Conservation (phyloP, 1,140 invertebrate species). For the Neodiprion pinetum region DNA sequence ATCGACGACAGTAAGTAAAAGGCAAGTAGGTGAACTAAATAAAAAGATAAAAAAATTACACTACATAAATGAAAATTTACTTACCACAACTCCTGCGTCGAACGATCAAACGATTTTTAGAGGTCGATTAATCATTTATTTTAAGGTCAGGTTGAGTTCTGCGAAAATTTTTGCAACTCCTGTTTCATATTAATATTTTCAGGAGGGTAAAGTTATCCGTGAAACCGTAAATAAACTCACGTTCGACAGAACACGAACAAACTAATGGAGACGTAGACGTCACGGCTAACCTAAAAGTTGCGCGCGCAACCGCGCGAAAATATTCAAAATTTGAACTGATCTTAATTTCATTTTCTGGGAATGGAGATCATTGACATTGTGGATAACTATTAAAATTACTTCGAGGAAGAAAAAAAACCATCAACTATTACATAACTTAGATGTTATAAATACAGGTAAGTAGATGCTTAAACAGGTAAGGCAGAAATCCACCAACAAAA, state of each 20-base stretch:
- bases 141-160: not conserved
- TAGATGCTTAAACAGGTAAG: not conserved
- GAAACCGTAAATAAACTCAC: not conserved
- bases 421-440: not conserved
- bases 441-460: not conserved
- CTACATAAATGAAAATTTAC: too few relatives aligned
- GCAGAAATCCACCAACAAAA: too few relatives aligned
- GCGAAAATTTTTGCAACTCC: not conserved
- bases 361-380: constrained; percentile 8
- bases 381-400: not conserved
- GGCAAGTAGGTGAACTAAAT: too few relatives aligned
- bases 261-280: constrained; percentile 33
- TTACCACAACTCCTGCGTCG: too few relatives aligned
- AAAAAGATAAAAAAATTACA: too few relatives aligned
- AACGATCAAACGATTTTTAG: too few relatives aligned
- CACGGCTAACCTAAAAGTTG: constrained; percentile 41
- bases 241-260: constrained; percentile 29
- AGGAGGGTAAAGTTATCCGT: constrained; percentile 24
- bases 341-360: not conserved
- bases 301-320: constrained; percentile 34
- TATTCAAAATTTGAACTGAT: not conserved
- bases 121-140: too few relatives aligned
- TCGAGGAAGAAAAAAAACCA: not conserved
- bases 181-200: not conserved
- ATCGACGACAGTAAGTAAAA: too few relatives aligned